These are phyloP conservation scores for Dipodomys spectabilis DNA, from an alignment of 2,113 vertebrate genomes.

Conservation along the genomic window DNA sequence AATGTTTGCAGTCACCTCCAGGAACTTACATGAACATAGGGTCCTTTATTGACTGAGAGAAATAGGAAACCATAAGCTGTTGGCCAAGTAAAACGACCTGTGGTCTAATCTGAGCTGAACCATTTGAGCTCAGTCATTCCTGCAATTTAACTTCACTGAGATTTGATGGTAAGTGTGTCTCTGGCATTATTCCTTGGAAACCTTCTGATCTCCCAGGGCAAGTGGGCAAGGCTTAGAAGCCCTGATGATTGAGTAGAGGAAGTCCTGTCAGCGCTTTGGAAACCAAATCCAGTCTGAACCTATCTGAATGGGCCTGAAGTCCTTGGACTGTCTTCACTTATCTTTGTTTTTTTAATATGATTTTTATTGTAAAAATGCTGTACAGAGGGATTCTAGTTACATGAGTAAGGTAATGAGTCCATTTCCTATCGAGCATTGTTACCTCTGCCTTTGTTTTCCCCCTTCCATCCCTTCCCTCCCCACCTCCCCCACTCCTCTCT, in stretches of 20 bases:
- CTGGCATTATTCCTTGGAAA: constrained; percentile 48
- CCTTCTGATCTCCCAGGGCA: constrained; percentile 1
- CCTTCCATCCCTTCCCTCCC: too few relatives aligned
- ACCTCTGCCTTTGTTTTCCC: too few relatives aligned
- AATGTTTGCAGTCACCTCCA: constrained; percentile 50
- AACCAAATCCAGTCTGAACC: neutral
- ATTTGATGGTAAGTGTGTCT: constrained; percentile 31
- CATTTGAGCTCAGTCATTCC: constrained; percentile 32
- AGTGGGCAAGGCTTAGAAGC: neutral
- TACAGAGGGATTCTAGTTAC: too few relatives aligned
- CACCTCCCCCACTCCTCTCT: too few relatives aligned
- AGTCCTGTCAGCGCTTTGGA: neutral
- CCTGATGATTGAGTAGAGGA: neutral
- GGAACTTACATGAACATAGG: neutral
- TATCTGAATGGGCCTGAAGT: neutral
- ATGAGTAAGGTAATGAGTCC: too few relatives aligned
- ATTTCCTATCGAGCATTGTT: too few relatives aligned
- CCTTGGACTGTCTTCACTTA: neutral
- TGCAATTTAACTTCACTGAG: constrained; percentile 51
- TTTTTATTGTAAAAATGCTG: too few relatives aligned
- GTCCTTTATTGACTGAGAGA: constrained; percentile 2
- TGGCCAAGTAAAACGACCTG: constrained; percentile 62
- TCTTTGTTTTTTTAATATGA: neutral
- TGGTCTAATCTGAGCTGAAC: constrained; percentile 49
- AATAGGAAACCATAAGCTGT: constrained; percentile 38